Evolutionary conservation across 2,888 invertebrate species (phyloP), one percentile per base, ranked within the genome.

Genomic region (Hedychridium roseum): DNA sequence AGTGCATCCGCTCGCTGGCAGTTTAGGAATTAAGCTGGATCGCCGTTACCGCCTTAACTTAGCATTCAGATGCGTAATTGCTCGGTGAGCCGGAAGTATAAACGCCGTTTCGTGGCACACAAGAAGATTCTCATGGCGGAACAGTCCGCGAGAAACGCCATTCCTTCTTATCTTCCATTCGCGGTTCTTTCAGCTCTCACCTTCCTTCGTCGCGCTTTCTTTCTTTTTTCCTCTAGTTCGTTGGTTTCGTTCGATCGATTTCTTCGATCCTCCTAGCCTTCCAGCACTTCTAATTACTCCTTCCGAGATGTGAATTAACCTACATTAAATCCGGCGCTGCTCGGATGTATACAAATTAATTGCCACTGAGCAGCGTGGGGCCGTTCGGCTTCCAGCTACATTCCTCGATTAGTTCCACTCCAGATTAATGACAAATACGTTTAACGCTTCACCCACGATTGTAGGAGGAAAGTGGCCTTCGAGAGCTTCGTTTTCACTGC

Each of bases 351-450:
- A 12, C 21, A 37, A 37, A 12, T 26, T 23, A 23, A 34, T 37
- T 37, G 14, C 37, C n/a, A 21, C 26, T 9, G 23, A n/a, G 23
- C 9, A 23, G 23, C 23, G 9, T 23, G 5, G 9, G 12, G 21
- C 37, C 12, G 11, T 2, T 12, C 7, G 15, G 14, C 23, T 11
- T 9, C 9, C n/a, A 18, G 9, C 20, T 5, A 11, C 7, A 34
- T 4, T n/a, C 3, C 17, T 16, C 23, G 23, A 37, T 37, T 37
- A 20, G 37, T 37, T 37, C 37, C 37, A 37, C 23, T 37, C 37
- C 7, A 23, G 23, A 37, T 37, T 37, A 37, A 37, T 37, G 23
- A 21, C 37, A 37, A 37, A 37, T 37, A 2, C 16, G 23, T 37
- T 37, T 20, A 20, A 23, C 12, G 37, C 21, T 7, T 32, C 34